These are phyloP conservation scores for Zosterops borbonicus DNA, from an alignment of 2,113 vertebrate species.

Conservation along the genomic window DNA sequence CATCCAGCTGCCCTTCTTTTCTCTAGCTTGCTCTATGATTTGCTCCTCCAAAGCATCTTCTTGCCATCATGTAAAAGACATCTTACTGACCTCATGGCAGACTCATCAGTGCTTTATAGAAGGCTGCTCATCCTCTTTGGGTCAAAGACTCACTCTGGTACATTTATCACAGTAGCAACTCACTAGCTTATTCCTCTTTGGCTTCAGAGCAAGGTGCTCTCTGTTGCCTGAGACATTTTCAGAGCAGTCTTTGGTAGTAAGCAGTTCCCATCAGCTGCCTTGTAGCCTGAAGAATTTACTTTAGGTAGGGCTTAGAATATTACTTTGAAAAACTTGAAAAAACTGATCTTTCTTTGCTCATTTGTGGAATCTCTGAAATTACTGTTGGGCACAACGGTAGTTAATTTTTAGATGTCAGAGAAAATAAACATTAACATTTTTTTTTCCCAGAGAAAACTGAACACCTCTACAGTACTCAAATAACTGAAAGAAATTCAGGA, in stretches of 20 bases:
- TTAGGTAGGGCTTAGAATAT: neutral
- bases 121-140: neutral
- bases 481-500: neutral
- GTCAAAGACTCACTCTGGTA: neutral
- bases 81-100: neutral
- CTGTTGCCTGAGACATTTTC: neutral
- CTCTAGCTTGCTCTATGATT: neutral
- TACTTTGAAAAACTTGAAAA: neutral
- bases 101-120: neutral
- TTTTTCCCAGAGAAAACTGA: neutral
- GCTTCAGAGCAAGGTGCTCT: neutral
- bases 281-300: neutral
- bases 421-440: neutral
- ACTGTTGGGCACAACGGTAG: neutral
- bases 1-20: neutral
- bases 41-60: neutral
- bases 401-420: neutral
- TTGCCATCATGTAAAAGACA: neutral
- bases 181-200: neutral
- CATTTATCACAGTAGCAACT: neutral
- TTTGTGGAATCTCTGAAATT: neutral
- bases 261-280: neutral
- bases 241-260: neutral
- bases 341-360: neutral
- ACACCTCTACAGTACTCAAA: slow-evolving; percentile 16